A percentile compares a stretch with the other conserved stretches of the same genome.
Conservation (phyloP, 2,113 vertebrate genomes). For the Turnix velox region DNA sequence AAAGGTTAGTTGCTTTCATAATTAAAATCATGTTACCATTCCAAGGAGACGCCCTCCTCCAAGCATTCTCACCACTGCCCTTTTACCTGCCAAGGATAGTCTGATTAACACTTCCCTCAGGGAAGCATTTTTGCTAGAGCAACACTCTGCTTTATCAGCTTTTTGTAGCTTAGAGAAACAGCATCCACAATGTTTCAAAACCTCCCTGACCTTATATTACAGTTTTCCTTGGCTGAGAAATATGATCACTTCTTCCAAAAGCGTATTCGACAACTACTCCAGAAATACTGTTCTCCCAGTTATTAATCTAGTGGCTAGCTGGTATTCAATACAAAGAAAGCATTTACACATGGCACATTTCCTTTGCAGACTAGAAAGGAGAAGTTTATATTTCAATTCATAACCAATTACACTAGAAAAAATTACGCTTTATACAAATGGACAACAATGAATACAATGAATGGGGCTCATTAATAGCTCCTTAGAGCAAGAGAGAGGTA, state of each 20-base stretch:
- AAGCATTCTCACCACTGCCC: neutral
- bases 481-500: neutral
- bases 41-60: slow-evolving; percentile 26
- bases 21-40: neutral
- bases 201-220: neutral
- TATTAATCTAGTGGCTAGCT: neutral
- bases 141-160: slow-evolving; percentile 51
- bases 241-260: slow-evolving; percentile 9
- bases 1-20: neutral
- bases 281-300: neutral
- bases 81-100: slow-evolving; percentile 19
- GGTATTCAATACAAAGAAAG: neutral
- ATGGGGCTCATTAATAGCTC: neutral
- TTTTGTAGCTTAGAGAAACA: slow-evolving; percentile 25
- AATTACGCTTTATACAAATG: neutral
- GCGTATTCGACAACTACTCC: neutral
- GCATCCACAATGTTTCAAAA: neutral
- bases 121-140: slow-evolving; percentile 34
- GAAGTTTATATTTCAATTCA: neutral
- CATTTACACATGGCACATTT: neutral
- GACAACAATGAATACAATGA: too few relatives aligned
- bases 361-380: neutral
- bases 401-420: neutral
- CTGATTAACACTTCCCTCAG: slow-evolving; percentile 53
- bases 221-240: neutral